Evolutionary conservation across 1,140 invertebrate species (phyloP), one percentile per base, ranked within the genome.

Genomic region (Chlorops oryzae): DNA sequence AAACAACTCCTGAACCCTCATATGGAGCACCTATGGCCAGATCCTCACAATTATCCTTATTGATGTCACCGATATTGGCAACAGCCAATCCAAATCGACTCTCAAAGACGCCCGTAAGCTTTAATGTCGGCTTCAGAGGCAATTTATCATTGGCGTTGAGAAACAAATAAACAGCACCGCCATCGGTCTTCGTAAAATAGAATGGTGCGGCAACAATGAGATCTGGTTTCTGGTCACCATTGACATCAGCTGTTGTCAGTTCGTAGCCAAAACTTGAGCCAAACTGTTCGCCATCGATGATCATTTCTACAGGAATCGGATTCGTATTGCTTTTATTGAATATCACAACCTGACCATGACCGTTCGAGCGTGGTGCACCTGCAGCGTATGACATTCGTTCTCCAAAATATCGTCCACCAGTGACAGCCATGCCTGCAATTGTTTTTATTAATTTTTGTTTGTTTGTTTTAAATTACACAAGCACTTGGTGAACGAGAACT

Each of bases 21-120:
- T 94, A 96, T 0, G 92, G 93, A 20, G 92, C 92, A 15, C 93
- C 93, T 46, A 96, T 82, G 0, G 90, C 92, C 39, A 96, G 75
- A 70, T 96, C 93, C 59, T 88, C 86, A 63, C 81, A 92, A 1
- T 85, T 84, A 71, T 96, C 93, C 72, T 88, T 88, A 67, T 97
- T 96, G 7, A 97, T 76, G 72, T 97, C 93, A 25, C 91, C 90
- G 20, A 92, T 73, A 63, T 86, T 87, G 2, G 91, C 81, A 50
- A 97, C 75, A 0, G 93, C 80, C 55, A 93, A 84, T 5, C 92
- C 92, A 73, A 93, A 96, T 52, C 88, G 82, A 37, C 87, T 89
- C 72, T 90, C 86, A 35, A 75, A 64, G 43, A 82, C 80, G 3
- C 88, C 87, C 9, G 81, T 82, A 5, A 90, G 59, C 65, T 79